Conservation (phyloP, 2,113 vertebrate species). For the Myanophis thanlyinensis region DNA sequence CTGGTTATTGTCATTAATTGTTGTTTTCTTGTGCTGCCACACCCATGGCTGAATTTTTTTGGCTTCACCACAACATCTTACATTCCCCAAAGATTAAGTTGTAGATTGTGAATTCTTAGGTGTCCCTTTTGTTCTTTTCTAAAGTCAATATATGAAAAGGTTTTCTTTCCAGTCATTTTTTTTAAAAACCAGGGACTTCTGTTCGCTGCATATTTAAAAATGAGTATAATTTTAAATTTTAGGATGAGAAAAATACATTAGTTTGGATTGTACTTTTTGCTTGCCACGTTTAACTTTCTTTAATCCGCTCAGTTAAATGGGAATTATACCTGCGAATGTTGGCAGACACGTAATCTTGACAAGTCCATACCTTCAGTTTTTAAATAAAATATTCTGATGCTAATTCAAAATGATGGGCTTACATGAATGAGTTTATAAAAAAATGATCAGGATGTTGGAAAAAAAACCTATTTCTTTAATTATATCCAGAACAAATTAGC, state of each 20-base stretch:
- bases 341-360: not conserved
- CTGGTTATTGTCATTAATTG: no score
- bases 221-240: not conserved
- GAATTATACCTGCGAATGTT: not conserved
- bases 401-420: slow-evolving; percentile 10
- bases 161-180: not conserved
- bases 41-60: not conserved
- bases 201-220: not conserved
- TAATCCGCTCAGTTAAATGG: slow-evolving; percentile 10
- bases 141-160: not conserved
- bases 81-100: not conserved
- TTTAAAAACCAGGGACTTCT: not conserved
- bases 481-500: not conserved
- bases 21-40: not conserved
- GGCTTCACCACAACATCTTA: not conserved
- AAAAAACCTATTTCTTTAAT: slow-evolving; percentile 20
- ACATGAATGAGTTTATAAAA: slow-evolving; percentile 2
- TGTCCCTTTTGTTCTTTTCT: not conserved
- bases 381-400: not conserved
- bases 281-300: not conserved
- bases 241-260: not conserved
- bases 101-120: not conserved
- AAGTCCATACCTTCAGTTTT: not conserved
- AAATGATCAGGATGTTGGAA: not conserved
- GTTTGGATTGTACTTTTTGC: not conserved